Conservation (phyloP, 2,888 invertebrate species). For the Toxonevra muliebris region DNA sequence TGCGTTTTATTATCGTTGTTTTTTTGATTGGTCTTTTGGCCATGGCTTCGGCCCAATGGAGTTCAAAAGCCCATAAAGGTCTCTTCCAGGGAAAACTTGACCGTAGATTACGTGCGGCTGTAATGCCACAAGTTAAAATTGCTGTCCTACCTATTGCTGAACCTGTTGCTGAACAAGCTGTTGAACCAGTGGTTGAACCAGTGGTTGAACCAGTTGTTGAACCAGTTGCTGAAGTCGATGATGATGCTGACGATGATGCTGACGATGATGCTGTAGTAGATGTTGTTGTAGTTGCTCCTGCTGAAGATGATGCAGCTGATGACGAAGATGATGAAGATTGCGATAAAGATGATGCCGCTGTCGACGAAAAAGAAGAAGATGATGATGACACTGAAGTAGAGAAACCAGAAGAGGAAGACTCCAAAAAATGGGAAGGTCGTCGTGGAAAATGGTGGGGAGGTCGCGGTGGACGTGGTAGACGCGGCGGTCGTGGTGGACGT, state of each 20-base stretch:
- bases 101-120: no score
- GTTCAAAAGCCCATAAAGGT: not conserved
- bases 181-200: no score
- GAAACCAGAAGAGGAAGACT: no score
- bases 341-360: not conserved
- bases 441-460: not conserved
- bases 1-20: not conserved
- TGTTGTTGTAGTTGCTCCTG: no score
- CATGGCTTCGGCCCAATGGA: not conserved
- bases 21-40: conserved; percentile 4
- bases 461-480: not conserved
- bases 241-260: not conserved
- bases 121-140: no score
- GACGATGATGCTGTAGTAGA: not conserved
- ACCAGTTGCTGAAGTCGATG: not conserved
- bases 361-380: not conserved
- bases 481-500: not conserved
- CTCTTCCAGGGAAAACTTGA: no score
- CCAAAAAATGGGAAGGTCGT: no score
- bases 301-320: not conserved
- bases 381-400: no score
- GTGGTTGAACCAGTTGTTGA: not conserved
- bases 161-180: no score
- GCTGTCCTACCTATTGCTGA: no score
- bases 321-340: conserved; percentile 9